Conservation (phyloP, 2,888 invertebrate species). For the Caenorhabditis angaria region DNA sequence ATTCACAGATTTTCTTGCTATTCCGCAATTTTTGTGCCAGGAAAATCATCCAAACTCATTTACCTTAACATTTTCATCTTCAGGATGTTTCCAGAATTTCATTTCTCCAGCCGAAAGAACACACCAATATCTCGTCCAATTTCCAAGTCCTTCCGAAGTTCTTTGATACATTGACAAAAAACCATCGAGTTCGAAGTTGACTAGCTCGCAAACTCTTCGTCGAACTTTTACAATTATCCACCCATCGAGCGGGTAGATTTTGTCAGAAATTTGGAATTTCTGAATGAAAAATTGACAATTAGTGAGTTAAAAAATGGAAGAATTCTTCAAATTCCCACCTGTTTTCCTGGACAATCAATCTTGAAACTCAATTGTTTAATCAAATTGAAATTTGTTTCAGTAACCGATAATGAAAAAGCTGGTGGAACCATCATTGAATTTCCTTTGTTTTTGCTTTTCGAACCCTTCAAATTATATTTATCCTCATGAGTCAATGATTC, state of each 20-base stretch:
- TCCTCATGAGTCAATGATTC: slow-evolving; percentile 86
- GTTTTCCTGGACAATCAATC: slow-evolving; percentile 27
- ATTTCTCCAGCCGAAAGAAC: slow-evolving; percentile 83
- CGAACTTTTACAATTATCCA: slow-evolving; percentile 82
- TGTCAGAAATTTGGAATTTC: slow-evolving; percentile 6
- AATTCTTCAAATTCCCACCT: slow-evolving; percentile 12
- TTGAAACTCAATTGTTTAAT: slow-evolving; percentile 29
- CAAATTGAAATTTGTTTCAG: slow-evolving; percentile 18
- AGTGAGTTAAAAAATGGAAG: background rate
- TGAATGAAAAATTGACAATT: background rate
- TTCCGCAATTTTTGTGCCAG: too few relatives aligned
- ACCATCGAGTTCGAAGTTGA: slow-evolving; percentile 44
- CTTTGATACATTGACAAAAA: slow-evolving; percentile 85
- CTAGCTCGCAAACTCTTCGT: slow-evolving; percentile 42
- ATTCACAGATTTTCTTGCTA: too few relatives aligned
- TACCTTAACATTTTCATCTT: slow-evolving; percentile 82
- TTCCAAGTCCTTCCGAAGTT: slow-evolving; percentile 91
- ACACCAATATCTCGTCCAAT: slow-evolving; percentile 93
- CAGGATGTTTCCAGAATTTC: slow-evolving; percentile 95
- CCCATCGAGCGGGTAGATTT: slow-evolving; percentile 86
- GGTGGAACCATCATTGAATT: background rate
- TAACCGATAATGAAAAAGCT: background rate
- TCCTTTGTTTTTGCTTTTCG: slow-evolving; percentile 35
- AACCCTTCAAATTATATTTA: slow-evolving; percentile 79
- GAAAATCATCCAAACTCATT: too few relatives aligned